Evolutionary conservation across 2,113 vertebrate species (phyloP), one percentile per base, ranked within the genome.

Genomic region (Dascyllus trimaculatus): DNA sequence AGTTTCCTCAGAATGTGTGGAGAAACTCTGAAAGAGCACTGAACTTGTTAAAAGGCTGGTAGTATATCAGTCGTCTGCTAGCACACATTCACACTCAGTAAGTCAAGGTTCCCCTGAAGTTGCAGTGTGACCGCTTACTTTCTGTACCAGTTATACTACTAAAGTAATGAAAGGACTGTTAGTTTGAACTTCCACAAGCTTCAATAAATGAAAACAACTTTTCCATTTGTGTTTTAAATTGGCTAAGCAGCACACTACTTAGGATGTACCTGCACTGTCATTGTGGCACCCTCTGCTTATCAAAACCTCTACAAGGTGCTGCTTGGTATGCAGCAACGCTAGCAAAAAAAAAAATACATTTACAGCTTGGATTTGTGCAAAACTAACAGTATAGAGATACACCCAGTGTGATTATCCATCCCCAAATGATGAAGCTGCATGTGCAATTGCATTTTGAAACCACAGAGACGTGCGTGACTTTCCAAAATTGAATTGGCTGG

Each of bases 401-500:
- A 60, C 25, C 18, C 8, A 57, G 13, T 46, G n/a, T 48, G 14
- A 71, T 80, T 26, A 62, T 35, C 5, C 11, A 48, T 80, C 48
- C 25, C 11, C 9, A 59, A 8, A 52, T 26, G 40, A 25, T 48
- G 15, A 18, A 72, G 22, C 60, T 53, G 56, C 24, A 57, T 25
- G 46, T 68, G 51, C 21, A 60, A 60, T 19, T 29, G 29, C 8
- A 35, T 5, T 68, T 71, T 54, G 3, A 48, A 78, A 26, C 4
- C 8, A 35, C 25, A 45, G 53, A 61, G 40, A 73, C 78, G 52
- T 75, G 59, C 4, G 17, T 25, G 59, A 65, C 45, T 62, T 65
- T 62, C 56, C 40, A 18, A 63, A 74, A 71, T 85, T 51, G 57
- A 63, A 49, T 60, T 71, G 46, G 35, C 22, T 81, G 54, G 25